phyloP scores from a whole-genome alignment of 2,888 invertebrate species.

The Pseudococcus longispinus region DNA sequence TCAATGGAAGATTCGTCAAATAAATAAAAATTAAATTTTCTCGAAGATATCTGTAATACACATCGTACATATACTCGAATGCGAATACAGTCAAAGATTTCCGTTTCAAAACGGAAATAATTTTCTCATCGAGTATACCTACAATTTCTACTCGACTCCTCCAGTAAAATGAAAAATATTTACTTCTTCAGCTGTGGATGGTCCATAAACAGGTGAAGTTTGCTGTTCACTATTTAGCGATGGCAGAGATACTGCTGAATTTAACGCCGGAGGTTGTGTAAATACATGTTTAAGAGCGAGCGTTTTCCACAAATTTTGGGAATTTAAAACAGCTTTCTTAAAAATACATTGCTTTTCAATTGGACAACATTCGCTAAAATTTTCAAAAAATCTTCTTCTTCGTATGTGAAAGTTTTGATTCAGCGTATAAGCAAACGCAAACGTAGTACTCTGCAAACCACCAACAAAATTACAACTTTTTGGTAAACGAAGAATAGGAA shows the following conservation, averaged over 20 bases:
- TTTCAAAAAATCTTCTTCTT: slow-evolving; percentile 61
- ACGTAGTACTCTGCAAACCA: slow-evolving; percentile 68
- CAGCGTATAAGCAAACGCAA: slow-evolving; percentile 71
- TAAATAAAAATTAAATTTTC: not conserved
- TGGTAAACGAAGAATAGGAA: not conserved
- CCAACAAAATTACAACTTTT: not conserved
- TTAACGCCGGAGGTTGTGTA: slow-evolving; percentile 51
- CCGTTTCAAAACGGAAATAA: too few species aligned
- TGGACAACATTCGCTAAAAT: slow-evolving; percentile 19
- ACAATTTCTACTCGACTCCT: too few species aligned
- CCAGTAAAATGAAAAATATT: not conserved
- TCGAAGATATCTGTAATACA: not conserved
- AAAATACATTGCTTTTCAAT: slow-evolving; percentile 33
- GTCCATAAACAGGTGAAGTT: slow-evolving; percentile 32
- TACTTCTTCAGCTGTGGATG: slow-evolving; percentile 44
- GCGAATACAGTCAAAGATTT: too few species aligned
- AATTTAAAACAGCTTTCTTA: not conserved
- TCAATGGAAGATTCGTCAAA: not conserved
- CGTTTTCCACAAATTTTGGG: not conserved
- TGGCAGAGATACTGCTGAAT: not conserved
- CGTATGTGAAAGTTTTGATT: slow-evolving; percentile 67
- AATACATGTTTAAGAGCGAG: slow-evolving; percentile 45
- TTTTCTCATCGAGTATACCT: too few species aligned
- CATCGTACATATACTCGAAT: too few species aligned
- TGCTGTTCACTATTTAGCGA: not conserved